Percentiles rank a stretch among this genome's conserved stretches.
phyloP scores from a whole-genome alignment of 2,797 vertebrate species.

The Parotocinclus haroldoi region DNA sequence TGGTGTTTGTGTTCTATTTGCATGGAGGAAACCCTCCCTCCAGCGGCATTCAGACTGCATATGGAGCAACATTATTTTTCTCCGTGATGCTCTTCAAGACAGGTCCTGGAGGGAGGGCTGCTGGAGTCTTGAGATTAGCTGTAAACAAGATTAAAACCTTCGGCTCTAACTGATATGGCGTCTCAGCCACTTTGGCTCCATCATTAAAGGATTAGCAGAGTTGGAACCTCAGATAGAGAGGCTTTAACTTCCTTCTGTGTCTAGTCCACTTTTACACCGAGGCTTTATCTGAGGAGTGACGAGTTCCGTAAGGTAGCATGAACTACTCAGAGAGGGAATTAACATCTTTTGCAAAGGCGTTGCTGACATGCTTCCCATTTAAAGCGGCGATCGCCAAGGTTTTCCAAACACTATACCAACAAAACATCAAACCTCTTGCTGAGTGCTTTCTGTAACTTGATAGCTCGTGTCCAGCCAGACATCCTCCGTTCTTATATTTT shows the following conservation, averaged over 20 bases:
- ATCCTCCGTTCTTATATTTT: too few relatives aligned
- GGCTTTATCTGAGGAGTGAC: conserved; percentile 38
- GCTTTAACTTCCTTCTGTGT: conserved; percentile 27
- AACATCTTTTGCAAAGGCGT: conserved; percentile 29
- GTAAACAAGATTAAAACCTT: conserved; percentile 50
- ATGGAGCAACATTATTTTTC: background rate
- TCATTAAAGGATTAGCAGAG: conserved; percentile 47
- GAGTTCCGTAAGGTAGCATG: conserved; percentile 11
- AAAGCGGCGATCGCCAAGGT: too few relatives aligned
- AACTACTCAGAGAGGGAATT: conserved; percentile 28
- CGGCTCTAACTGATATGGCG: conserved; percentile 26
- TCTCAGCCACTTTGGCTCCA: conserved; percentile 44
- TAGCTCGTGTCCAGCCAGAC: too few relatives aligned
- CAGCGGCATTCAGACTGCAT: too few relatives aligned
- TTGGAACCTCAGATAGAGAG: conserved; percentile 22
- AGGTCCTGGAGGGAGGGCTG: conserved; percentile 6
- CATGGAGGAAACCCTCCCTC: too few relatives aligned
- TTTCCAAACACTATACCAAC: too few relatives aligned
- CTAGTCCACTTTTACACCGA: conserved; percentile 15
- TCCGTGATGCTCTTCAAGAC: conserved; percentile 2
- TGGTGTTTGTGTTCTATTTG: too few relatives aligned
- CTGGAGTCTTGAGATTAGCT: conserved; percentile 35
- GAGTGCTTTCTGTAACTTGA: too few relatives aligned
- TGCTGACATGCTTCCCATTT: conserved; percentile 25
- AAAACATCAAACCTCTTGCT: too few relatives aligned